Evolutionary conservation across 2,113 vertebrate genomes (phyloP).

Genomic region (Manacus vitellinus): DNA sequence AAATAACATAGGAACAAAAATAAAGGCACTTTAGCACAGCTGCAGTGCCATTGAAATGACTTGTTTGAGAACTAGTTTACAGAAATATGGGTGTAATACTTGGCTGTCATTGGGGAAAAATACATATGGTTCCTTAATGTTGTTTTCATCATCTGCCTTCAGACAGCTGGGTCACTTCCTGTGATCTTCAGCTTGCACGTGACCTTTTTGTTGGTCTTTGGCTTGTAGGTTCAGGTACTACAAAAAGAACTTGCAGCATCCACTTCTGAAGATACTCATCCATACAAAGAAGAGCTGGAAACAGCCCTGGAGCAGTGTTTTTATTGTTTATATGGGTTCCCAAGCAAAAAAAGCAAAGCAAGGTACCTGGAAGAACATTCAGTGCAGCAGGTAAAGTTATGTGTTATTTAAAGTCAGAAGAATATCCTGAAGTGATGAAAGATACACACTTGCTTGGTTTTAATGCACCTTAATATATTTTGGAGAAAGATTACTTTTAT

Average conservation of each 20-base stretch:
- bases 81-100: neutral
- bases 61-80: neutral
- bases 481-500: neutral
- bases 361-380: slow-evolving; percentile 96
- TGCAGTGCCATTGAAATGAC: neutral
- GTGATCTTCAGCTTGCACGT: neutral
- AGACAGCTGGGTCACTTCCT: neutral
- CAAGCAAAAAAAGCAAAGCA: slow-evolving; percentile 98
- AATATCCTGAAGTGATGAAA: neutral
- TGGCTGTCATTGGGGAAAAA: neutral
- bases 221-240: slow-evolving; percentile 83
- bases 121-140: neutral
- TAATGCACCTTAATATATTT: neutral
- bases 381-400: slow-evolving; percentile 84
- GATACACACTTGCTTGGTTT: neutral
- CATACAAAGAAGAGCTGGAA: slow-evolving; percentile 95
- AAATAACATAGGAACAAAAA: neutral
- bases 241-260: slow-evolving; percentile 86
- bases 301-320: slow-evolving; percentile 95
- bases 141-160: neutral
- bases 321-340: slow-evolving; percentile 92
- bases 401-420: neutral
- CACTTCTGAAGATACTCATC: slow-evolving; percentile 81
- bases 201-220: neutral
- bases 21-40: neutral